Evolutionary conservation across 2,113 vertebrate genomes (phyloP), one percentile per base, ranked within the genome.

Genomic region (Heterocephalus glaber): DNA sequence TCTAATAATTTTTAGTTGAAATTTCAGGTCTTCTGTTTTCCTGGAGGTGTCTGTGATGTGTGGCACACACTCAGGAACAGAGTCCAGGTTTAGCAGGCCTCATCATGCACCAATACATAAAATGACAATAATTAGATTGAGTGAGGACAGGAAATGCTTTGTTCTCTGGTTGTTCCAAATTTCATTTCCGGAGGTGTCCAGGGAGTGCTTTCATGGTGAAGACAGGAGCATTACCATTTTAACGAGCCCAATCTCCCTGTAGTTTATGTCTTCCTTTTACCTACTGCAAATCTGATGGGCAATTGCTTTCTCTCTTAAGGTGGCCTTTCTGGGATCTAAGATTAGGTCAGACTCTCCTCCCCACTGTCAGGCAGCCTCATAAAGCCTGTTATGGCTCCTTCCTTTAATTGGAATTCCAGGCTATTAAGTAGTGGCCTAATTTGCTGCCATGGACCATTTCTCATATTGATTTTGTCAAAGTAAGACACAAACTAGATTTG

Each of bases 241-340:
- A 97, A 98, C n/a, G 91, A 97, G 96, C 91, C 94, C 28, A 17
- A 92, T 96, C 92, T 95, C 97, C 97, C 97, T 97, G 97, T 97
- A 98, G 98, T 98, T 98, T 98, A 96, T 93, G 92, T 65, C 61
- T 98, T 98, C 94, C 97, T 97, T 93, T 98, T 96, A 97, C 96
- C 96, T 81, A 95, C 52, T 68, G 96, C 97, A 98, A 94, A 94
- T 89, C 8, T 97, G 96, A 96, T 97, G 96, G 88, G 76, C 96
- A 97, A 97, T 97, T 97, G 97, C 97, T 95, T 95, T 94, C 52
- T n/a, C 97, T 97, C 90, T 97, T 95, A 94, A 97, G 98, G 96
- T 97, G 94, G 87, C 96, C 97, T 97, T 94, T 85, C 94, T 97
- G 97, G 97, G 95, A 97, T 97, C 94, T 92, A 68, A 76, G 94